Evolutionary conservation across 2,888 invertebrate species (phyloP).

Genomic region (Eupithecia pulchellata): DNA sequence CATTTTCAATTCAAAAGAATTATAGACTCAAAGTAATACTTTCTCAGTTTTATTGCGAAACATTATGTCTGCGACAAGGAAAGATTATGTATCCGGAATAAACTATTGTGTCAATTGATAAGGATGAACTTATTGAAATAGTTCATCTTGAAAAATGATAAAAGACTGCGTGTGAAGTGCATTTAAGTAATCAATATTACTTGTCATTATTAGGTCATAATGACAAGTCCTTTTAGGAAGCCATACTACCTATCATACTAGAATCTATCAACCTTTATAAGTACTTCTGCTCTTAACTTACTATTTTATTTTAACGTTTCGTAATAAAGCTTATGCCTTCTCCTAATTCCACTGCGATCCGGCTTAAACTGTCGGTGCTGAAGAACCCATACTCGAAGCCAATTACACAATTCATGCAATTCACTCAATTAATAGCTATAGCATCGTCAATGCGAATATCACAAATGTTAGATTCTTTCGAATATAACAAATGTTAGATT

Average conservation of each 20-base stretch:
- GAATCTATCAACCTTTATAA: background rate
- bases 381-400: conserved; percentile 24
- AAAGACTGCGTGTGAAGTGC: background rate
- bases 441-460: background rate
- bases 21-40: background rate
- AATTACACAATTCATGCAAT: conserved; percentile 13
- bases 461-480: background rate
- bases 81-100: background rate
- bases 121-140: background rate
- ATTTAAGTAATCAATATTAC: background rate
- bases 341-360: conserved; percentile 4
- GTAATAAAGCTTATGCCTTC: background rate
- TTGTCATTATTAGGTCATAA: too few species aligned
- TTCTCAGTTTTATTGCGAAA: background rate
- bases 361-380: conserved; percentile 3
- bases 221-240: background rate
- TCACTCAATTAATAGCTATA: background rate
- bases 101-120: background rate
- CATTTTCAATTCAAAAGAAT: background rate
- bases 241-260: background rate
- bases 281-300: background rate
- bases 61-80: background rate
- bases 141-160: conserved; percentile 8
- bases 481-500: background rate
- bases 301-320: background rate